Conservation (phyloP, 2,888 invertebrate genomes). For the Choristoneura rosaceana region DNA sequence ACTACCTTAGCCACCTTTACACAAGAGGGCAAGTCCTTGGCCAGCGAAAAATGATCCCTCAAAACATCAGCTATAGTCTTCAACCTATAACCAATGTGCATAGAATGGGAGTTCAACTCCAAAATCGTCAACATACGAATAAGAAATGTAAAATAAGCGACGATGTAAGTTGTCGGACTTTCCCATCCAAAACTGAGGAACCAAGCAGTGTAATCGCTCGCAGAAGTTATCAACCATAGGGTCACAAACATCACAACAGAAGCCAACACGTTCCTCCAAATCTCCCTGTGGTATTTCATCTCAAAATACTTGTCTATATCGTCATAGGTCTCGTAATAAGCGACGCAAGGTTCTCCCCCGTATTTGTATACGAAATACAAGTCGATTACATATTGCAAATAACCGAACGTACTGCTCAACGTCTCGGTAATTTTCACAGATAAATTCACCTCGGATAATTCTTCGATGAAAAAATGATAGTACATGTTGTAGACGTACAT, state of each 20-base stretch:
- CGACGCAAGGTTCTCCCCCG: conserved; percentile 37
- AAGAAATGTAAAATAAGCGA: conserved; percentile 42
- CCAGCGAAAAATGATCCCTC: conserved; percentile 35
- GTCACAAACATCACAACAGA: conserved; percentile 24
- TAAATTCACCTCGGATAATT: background rate
- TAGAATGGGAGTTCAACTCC: conserved; percentile 41
- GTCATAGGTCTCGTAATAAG: conserved; percentile 44
- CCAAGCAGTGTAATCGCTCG: conserved; percentile 37
- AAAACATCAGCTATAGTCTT: conserved; percentile 43
- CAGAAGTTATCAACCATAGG: conserved; percentile 7
- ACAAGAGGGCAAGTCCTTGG: conserved; percentile 20
- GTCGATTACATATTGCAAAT: conserved; percentile 42
- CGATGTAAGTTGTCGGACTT: background rate
- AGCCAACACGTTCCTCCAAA: conserved; percentile 38
- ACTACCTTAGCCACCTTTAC: conserved; percentile 9
- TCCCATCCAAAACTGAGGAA: conserved; percentile 33
- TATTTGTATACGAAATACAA: conserved; percentile 44
- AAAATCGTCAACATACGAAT: conserved; percentile 40
- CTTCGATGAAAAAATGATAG: conserved; percentile 12
- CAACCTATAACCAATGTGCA: conserved; percentile 45
- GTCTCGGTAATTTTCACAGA: conserved; percentile 24
- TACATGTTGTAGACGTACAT: conserved; percentile 16
- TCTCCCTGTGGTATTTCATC: conserved; percentile 38
- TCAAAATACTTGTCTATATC: conserved; percentile 43
- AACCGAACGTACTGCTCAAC: conserved; percentile 29